Evolutionary conservation across 2,797 vertebrate genomes (phyloP).

Genomic region (Gobio occitaniae): DNA sequence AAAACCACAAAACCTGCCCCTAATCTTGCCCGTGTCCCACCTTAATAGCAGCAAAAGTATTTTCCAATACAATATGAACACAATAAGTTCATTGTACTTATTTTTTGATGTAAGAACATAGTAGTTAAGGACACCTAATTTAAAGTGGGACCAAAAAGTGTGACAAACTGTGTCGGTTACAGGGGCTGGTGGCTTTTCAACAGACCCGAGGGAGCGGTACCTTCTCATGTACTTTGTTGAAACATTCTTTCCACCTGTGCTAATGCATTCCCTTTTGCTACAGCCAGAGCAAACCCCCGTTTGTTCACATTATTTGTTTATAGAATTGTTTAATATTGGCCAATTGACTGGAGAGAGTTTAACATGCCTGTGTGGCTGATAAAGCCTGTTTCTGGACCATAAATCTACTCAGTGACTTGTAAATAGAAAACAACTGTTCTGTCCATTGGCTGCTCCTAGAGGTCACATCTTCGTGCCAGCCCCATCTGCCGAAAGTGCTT

Average conservation of each 20-base stretch:
- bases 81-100: not conserved
- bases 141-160: not conserved
- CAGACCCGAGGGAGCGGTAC: not conserved
- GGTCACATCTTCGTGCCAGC: conserved; percentile 33
- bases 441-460: conserved; percentile 44
- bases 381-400: conserved; percentile 16
- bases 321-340: conserved; percentile 49
- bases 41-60: not conserved
- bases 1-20: not conserved
- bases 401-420: conserved; percentile 45
- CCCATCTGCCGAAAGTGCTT: conserved; percentile 45
- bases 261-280: conserved; percentile 27
- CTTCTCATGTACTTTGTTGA: conserved; percentile 12
- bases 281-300: conserved; percentile 36
- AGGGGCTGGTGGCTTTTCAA: conserved; percentile 1
- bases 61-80: not conserved
- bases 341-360: conserved; percentile 19
- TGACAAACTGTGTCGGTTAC: not conserved
- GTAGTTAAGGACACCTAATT: not conserved
- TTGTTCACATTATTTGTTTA: conserved; percentile 54
- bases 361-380: conserved; percentile 11
- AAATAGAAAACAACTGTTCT: conserved; percentile 54
- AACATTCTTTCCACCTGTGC: conserved; percentile 47
- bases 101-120: not conserved
- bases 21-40: not conserved